These are phyloP conservation scores for Cryptops parisi DNA, from an alignment of 2,888 invertebrate genomes.

Conservation along the genomic window DNA sequence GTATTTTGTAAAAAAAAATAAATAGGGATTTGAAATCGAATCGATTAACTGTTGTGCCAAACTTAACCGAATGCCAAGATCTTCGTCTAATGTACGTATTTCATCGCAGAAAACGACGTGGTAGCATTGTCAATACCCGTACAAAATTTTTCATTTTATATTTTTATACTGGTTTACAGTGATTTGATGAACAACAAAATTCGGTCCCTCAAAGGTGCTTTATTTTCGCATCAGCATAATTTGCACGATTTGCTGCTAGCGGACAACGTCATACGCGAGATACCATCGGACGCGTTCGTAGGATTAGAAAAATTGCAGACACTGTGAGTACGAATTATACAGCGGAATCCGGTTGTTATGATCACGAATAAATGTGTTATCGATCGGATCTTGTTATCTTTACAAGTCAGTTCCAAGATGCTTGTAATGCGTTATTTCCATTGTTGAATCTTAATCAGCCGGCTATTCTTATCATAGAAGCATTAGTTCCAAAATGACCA, in stretches of 20 bases:
- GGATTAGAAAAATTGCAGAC: background rate
- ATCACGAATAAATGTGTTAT: too few species aligned
- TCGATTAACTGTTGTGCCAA: conserved; percentile 55
- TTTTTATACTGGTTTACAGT: background rate
- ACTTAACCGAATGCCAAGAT: conserved; percentile 59
- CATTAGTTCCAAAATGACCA: too few species aligned
- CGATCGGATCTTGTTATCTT: too few species aligned
- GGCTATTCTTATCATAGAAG: too few species aligned
- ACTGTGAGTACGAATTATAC: background rate
- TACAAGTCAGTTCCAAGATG: too few species aligned
- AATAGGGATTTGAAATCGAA: conserved; percentile 54
- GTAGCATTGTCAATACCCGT: too few species aligned
- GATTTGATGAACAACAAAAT: background rate
- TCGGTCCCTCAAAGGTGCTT: background rate
- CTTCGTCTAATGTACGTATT: conserved; percentile 38
- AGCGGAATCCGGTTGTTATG: background rate
- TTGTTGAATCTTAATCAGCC: too few species aligned
- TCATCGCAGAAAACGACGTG: too few species aligned
- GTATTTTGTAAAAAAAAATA: background rate
- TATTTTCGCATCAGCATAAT: background rate
- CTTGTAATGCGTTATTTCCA: too few species aligned
- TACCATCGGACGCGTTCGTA: background rate
- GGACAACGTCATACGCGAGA: background rate
- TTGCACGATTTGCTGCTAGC: background rate
- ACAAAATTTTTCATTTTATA: too few species aligned